These are phyloP conservation scores for Bradynema listronoti DNA, from an alignment of 1,140 invertebrate genomes.

Conservation along the genomic window DNA sequence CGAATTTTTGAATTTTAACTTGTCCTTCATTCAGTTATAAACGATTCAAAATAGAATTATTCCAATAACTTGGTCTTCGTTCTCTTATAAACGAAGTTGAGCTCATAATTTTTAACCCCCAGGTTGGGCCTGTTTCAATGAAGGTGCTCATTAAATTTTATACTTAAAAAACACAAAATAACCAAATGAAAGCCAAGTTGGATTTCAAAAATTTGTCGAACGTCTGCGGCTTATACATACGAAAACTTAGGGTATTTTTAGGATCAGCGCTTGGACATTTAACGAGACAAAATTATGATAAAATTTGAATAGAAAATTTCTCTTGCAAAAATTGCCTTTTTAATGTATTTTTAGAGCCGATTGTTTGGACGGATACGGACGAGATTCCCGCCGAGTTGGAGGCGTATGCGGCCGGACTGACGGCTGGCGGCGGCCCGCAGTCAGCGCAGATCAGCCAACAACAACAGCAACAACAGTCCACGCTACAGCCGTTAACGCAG, in stretches of 20 bases:
- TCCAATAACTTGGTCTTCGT: too few species aligned
- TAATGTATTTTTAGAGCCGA: slow-evolving; percentile 26
- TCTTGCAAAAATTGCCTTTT: slow-evolving; percentile 3
- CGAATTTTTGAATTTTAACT: too few species aligned
- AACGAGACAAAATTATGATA: slow-evolving; percentile 1
- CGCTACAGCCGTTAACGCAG: too few species aligned
- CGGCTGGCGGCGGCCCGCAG: slow-evolving; percentile 8
- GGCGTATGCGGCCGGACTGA: slow-evolving; percentile 8
- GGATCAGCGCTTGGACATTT: not conserved
- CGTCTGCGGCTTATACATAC: slow-evolving; percentile 8
- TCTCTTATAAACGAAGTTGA: too few species aligned
- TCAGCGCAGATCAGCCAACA: slow-evolving; percentile 16
- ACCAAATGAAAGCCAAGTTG: too few species aligned
- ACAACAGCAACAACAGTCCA: not conserved
- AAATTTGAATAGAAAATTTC: not conserved
- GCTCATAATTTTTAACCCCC: too few species aligned
- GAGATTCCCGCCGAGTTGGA: slow-evolving; percentile 41
- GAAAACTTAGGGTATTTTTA: slow-evolving; percentile 9
- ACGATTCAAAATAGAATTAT: too few species aligned
- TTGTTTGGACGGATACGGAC: slow-evolving; percentile 39
- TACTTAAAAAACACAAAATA: too few species aligned
- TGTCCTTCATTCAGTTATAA: too few species aligned
- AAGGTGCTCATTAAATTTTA: too few species aligned
- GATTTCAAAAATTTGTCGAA: not conserved
- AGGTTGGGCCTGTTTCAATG: too few species aligned